Percentiles rank a stretch among this genome's conserved stretches.
phyloP scores from a whole-genome alignment of 1,140 invertebrate species.

The Brachionus calyciflorus region DNA sequence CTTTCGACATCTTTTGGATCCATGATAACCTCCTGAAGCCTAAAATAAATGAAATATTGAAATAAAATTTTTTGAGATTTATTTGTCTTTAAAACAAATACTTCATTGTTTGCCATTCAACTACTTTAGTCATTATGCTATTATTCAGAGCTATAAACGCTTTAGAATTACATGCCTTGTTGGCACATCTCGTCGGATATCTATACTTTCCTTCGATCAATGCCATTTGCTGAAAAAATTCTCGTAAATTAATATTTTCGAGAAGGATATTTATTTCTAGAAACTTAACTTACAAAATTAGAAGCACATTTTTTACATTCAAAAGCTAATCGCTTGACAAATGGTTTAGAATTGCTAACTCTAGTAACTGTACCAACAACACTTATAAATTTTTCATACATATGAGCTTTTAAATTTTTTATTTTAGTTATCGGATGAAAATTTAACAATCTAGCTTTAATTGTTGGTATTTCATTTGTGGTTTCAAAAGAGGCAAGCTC shows the following conservation, averaged over 20 bases:
- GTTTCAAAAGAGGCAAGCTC: slow-evolving; percentile 13
- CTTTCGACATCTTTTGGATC: slow-evolving; percentile 60
- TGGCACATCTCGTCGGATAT: slow-evolving; percentile 56
- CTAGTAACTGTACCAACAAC: slow-evolving; percentile 81
- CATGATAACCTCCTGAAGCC: slow-evolving; percentile 58
- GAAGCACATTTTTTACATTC: slow-evolving; percentile 69
- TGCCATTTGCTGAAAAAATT: slow-evolving; percentile 47
- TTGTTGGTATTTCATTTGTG: slow-evolving; percentile 31
- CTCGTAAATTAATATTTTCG: neutral
- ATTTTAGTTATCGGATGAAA: slow-evolving; percentile 33
- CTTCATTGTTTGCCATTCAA: slow-evolving; percentile 75
- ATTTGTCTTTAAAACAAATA: slow-evolving; percentile 59
- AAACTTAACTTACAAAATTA: slow-evolving; percentile 58
- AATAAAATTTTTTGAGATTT: neutral
- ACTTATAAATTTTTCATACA: slow-evolving; percentile 72
- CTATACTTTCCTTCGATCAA: slow-evolving; percentile 59
- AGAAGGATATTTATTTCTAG: neutral
- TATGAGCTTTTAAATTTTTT: slow-evolving; percentile 38
- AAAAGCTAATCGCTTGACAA: slow-evolving; percentile 76
- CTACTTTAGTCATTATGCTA: slow-evolving; percentile 70
- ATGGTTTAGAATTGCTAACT: slow-evolving; percentile 72
- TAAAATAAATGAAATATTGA: slow-evolving; percentile 63
- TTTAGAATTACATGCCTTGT: slow-evolving; percentile 63
- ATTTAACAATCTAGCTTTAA: slow-evolving; percentile 32
- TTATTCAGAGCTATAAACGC: slow-evolving; percentile 69